These are phyloP conservation scores for Corydoras maculifer DNA, from an alignment of 2,113 vertebrate species.

Conservation along the genomic window DNA sequence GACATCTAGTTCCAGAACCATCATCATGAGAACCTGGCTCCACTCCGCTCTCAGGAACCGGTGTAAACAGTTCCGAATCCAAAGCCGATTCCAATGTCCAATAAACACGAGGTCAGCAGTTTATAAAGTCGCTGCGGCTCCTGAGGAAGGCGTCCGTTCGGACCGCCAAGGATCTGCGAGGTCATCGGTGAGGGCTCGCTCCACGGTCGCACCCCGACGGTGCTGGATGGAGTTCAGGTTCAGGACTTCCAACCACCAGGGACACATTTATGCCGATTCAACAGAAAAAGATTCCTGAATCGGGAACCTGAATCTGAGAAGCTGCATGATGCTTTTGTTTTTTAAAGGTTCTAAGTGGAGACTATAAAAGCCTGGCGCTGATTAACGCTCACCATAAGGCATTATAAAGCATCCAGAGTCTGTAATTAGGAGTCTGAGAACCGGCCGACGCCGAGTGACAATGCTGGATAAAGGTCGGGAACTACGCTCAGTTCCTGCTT, in stretches of 20 bases:
- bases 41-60: constrained; percentile 45
- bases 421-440: constrained; percentile 20
- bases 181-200: too few relatives aligned
- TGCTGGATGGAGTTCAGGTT: too few relatives aligned
- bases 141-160: constrained; percentile 7
- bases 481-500: too few relatives aligned
- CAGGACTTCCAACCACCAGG: too few relatives aligned
- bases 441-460: constrained; percentile 4
- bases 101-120: constrained; percentile 33
- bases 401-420: not conserved
- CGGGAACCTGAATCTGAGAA: too few relatives aligned
- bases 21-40: constrained; percentile 46
- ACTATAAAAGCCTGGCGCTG: not conserved
- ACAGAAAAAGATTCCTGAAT: too few relatives aligned
- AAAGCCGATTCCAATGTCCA: constrained; percentile 25
- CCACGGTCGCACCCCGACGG: too few relatives aligned
- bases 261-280: too few relatives aligned
- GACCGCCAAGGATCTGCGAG: too few relatives aligned
- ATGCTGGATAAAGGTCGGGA: not conserved
- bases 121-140: constrained; percentile 8
- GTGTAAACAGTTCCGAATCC: constrained; percentile 32
- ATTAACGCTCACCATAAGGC: constrained; percentile 18
- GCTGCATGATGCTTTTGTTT: too few relatives aligned
- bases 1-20: constrained; percentile 47
- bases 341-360: too few relatives aligned